Evolutionary conservation across 2,113 vertebrate genomes (phyloP).

Genomic region (Ovibos moschatus): DNA sequence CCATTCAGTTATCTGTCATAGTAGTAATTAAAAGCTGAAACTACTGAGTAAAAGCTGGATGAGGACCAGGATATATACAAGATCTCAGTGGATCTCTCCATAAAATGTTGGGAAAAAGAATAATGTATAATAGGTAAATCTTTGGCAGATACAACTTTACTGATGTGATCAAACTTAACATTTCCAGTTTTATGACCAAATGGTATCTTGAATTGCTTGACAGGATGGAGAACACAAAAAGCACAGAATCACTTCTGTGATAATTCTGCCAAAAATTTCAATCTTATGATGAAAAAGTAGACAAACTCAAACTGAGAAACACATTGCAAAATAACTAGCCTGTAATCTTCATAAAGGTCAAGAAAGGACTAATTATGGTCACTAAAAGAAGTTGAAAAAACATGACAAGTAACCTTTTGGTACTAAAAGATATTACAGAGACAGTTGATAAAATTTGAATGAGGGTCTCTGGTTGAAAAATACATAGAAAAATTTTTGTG

Average conservation of each 20-base stretch:
- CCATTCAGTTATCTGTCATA: background rate
- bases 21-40: background rate
- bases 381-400: background rate
- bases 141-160: background rate
- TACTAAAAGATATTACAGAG: background rate
- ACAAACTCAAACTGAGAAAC: background rate
- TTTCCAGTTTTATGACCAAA: background rate
- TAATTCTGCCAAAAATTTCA: background rate
- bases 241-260: background rate
- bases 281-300: background rate
- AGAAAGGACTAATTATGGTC: background rate
- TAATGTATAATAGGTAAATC: background rate
- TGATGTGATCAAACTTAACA: background rate
- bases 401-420: background rate
- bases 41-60: background rate
- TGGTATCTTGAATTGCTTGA: background rate
- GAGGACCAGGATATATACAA: background rate
- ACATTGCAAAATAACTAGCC: background rate
- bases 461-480: background rate
- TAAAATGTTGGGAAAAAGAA: background rate
- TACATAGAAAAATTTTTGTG: background rate
- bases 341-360: background rate
- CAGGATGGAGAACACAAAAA: background rate
- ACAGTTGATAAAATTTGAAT: background rate
- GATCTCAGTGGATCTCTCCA: background rate